phyloP scores from a whole-genome alignment of 2,888 invertebrate species.

The Beris morrisii region DNA sequence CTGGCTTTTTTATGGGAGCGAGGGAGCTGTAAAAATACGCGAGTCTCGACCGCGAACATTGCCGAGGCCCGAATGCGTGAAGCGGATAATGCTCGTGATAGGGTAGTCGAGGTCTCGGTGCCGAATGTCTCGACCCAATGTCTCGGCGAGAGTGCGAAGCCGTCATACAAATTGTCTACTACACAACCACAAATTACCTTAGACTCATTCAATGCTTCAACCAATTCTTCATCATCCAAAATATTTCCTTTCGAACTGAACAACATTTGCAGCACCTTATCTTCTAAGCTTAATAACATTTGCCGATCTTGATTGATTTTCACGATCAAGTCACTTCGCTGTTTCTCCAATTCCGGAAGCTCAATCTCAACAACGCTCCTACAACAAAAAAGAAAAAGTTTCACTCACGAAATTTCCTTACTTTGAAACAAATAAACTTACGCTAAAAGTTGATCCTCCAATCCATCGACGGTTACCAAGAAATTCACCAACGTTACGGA shows the following conservation, averaged over 20 bases:
- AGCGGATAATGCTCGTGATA: too few relatives aligned
- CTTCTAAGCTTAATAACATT: slow-evolving; percentile 82
- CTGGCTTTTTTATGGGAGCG: too few relatives aligned
- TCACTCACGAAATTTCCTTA: not conserved
- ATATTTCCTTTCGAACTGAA: slow-evolving; percentile 87
- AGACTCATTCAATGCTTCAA: slow-evolving; percentile 86
- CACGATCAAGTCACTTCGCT: slow-evolving; percentile 79
- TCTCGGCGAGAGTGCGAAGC: too few relatives aligned
- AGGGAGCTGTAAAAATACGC: too few relatives aligned
- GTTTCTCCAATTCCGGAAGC: slow-evolving; percentile 81
- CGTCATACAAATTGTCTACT: too few relatives aligned
- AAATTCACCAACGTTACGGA: slow-evolving; percentile 93
- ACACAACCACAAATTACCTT: slow-evolving; percentile 67
- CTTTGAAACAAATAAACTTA: slow-evolving; percentile 58
- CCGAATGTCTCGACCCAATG: too few relatives aligned
- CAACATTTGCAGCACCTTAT: slow-evolving; percentile 81
- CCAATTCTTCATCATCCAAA: slow-evolving; percentile 89
- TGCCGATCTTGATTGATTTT: slow-evolving; percentile 85
- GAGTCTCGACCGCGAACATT: too few relatives aligned
- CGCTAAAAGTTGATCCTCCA: slow-evolving; percentile 92
- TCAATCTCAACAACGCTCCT: slow-evolving; percentile 89
- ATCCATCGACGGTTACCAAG: slow-evolving; percentile 83
- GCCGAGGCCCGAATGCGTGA: too few relatives aligned
- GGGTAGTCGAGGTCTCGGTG: too few relatives aligned
- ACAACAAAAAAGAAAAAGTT: slow-evolving; percentile 36